A percentile compares a stretch with the other conserved stretches of the same genome.
phyloP scores from a whole-genome alignment of 2,113 vertebrate genomes.

The Perca schrenkii region DNA sequence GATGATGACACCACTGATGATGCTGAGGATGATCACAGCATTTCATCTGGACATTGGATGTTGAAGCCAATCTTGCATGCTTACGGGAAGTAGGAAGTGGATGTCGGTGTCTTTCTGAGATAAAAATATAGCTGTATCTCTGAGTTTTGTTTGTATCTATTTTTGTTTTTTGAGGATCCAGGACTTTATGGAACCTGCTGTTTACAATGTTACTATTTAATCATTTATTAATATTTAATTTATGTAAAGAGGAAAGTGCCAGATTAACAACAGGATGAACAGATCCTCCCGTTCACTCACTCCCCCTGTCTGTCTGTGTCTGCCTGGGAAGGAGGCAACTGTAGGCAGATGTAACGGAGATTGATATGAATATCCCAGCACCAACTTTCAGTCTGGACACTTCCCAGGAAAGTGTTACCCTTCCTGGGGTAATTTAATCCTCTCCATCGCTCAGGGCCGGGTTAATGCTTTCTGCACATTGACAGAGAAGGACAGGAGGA shows the following conservation, averaged over 20 bases:
- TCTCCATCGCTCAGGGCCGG: slow-evolving; percentile 3
- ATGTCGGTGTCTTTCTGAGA: too few relatives aligned
- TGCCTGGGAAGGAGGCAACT: neutral
- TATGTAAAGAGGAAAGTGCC: slow-evolving; percentile 18
- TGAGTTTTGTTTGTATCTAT: neutral
- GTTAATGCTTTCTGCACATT: slow-evolving; percentile 72
- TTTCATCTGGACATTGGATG: too few relatives aligned
- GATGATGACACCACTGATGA: neutral
- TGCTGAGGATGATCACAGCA: neutral
- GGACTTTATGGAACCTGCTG: too few relatives aligned
- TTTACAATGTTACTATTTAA: neutral
- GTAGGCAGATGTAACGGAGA: slow-evolving; percentile 40
- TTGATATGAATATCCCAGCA: slow-evolving; percentile 27
- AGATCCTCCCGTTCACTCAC: slow-evolving; percentile 34
- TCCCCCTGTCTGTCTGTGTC: slow-evolving; percentile 19
- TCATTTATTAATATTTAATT: neutral
- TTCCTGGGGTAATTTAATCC: slow-evolving; percentile 42
- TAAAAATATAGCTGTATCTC: too few relatives aligned
- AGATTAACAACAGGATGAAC: slow-evolving; percentile 44
- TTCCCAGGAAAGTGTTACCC: slow-evolving; percentile 50
- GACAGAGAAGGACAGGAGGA: slow-evolving; percentile 50
- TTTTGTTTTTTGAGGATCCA: too few relatives aligned
- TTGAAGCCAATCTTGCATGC: too few relatives aligned
- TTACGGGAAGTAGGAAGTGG: too few relatives aligned
- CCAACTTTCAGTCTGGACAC: slow-evolving; percentile 41